These are phyloP conservation scores for Archocentrus centrarchus DNA, from an alignment of 2,113 vertebrate species.

Conservation along the genomic window DNA sequence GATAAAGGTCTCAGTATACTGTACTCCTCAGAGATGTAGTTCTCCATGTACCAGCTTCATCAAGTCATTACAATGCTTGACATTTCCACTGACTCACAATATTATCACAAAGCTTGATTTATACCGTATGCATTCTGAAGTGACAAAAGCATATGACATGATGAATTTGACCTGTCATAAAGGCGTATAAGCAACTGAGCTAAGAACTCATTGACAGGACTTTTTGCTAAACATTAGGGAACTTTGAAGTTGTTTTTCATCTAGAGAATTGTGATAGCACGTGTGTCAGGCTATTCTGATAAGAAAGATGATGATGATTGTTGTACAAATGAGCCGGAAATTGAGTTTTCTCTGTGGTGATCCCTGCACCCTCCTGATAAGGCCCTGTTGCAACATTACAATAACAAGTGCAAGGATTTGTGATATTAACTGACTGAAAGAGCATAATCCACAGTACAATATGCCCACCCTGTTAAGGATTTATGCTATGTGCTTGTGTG, in stretches of 20 bases:
- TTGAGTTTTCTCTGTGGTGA: slow-evolving; percentile 70
- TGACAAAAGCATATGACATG: slow-evolving; percentile 10
- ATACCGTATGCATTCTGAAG: not conserved
- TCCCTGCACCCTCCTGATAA: slow-evolving; percentile 71
- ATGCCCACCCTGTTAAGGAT: slow-evolving; percentile 29
- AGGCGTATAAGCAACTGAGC: slow-evolving; percentile 16
- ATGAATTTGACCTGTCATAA: slow-evolving; percentile 33
- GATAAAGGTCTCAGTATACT: not conserved
- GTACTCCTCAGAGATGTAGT: not conserved
- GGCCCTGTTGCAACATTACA: slow-evolving; percentile 48
- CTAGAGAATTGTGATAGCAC: slow-evolving; percentile 31
- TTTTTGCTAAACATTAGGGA: slow-evolving; percentile 10
- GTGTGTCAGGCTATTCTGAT: slow-evolving; percentile 53
- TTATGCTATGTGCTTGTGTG: slow-evolving; percentile 29
- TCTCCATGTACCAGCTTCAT: not conserved
- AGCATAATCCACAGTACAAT: slow-evolving; percentile 40
- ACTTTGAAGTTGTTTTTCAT: slow-evolving; percentile 54
- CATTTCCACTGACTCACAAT: not conserved
- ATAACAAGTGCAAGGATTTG: slow-evolving; percentile 59
- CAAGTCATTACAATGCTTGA: not conserved
- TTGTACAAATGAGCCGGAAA: slow-evolving; percentile 72
- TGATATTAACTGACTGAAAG: slow-evolving; percentile 59
- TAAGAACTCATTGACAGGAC: slow-evolving; percentile 24
- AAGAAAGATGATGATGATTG: slow-evolving; percentile 60
- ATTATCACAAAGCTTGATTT: slow-evolving; percentile 16